Evolutionary conservation across 92 coral and sea anemone species (phyloP).

Genomic region (Paragorgia papillata): DNA sequence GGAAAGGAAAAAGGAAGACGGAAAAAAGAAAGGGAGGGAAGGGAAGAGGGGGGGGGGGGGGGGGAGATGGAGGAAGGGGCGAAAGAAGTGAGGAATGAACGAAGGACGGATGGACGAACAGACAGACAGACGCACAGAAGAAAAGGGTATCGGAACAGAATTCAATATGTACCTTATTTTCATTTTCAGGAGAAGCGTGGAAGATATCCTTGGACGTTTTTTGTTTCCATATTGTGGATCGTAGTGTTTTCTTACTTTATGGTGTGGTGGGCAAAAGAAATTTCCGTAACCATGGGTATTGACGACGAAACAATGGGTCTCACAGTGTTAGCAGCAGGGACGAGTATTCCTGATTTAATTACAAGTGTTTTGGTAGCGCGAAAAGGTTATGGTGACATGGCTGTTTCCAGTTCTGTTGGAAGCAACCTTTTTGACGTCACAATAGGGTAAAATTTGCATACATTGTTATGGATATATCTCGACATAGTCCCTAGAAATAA

Average conservation of each 20-base stretch:
- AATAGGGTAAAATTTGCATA: slow-evolving; percentile 71
- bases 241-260: slow-evolving; percentile 75
- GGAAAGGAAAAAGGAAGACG: neutral
- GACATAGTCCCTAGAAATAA: no score
- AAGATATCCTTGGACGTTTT: slow-evolving; percentile 79
- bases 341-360: slow-evolving; percentile 93
- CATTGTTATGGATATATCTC: no score
- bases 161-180: no score
- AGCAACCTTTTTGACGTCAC: slow-evolving; percentile 94
- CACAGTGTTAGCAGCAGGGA: slow-evolving; percentile 95
- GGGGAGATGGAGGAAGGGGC: neutral
- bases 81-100: neutral
- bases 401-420: slow-evolving; percentile 96
- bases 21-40: neutral
- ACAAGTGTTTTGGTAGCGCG: slow-evolving; percentile 97
- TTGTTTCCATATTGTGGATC: slow-evolving; percentile 82
- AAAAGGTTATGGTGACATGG: slow-evolving; percentile 99
- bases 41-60: no score
- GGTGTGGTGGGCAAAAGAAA: slow-evolving; percentile 92
- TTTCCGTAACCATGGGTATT: slow-evolving; percentile 78
- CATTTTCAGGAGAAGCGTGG: slow-evolving; percentile 63
- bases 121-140: no score
- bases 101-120: no score
- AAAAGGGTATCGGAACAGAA: no score
- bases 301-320: slow-evolving; percentile 87